phyloP scores from a whole-genome alignment of 2,797 vertebrate genomes.

The Furcifer pardalis region DNA sequence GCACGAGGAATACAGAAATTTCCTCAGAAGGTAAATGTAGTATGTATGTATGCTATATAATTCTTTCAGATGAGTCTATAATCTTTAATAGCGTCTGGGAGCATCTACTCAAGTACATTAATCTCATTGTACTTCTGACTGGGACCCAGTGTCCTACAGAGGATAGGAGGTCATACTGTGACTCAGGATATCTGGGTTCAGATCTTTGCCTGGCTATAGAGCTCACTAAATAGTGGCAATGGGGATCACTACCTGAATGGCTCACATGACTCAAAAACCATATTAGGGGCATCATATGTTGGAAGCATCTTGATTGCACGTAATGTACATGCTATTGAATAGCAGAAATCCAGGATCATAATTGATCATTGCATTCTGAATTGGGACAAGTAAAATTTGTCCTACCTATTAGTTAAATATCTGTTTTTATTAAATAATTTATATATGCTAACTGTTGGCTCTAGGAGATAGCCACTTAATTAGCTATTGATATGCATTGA shows the following conservation, averaged over 20 bases:
- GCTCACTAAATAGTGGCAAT: too few species aligned
- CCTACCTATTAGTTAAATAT: neutral
- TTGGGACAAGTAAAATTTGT: neutral
- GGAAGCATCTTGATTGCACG: neutral
- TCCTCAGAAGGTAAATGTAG: constrained; percentile 85
- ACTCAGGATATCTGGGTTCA: too few species aligned
- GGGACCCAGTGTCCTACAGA: too few species aligned
- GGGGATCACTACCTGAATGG: too few species aligned
- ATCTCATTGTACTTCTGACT: neutral
- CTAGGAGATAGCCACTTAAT: neutral
- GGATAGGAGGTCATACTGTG: too few species aligned
- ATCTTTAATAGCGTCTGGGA: neutral
- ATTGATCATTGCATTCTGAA: neutral
- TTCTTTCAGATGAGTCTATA: neutral
- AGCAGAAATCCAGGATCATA: neutral
- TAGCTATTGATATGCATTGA: neutral
- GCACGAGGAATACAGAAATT: constrained; percentile 89
- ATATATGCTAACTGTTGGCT: neutral
- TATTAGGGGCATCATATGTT: too few species aligned
- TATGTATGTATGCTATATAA: neutral
- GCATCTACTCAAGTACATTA: neutral
- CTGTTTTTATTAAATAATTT: neutral
- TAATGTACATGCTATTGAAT: neutral
- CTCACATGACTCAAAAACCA: too few species aligned
- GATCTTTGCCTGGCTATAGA: too few species aligned